Conservation (phyloP, 2,113 vertebrate genomes). For the Felis chaus region DNA sequence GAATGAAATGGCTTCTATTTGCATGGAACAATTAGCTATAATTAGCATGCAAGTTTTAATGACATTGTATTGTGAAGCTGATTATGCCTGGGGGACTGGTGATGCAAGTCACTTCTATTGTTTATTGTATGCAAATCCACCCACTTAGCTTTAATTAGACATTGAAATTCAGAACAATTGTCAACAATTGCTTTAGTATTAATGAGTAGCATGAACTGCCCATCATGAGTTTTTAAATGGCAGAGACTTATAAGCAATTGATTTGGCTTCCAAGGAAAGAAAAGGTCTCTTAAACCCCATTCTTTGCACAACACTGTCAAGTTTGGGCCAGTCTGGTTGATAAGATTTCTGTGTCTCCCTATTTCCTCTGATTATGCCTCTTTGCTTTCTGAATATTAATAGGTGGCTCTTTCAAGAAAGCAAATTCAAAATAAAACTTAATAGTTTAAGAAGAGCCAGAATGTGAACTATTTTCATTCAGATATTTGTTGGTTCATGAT, state of each 20-base stretch:
- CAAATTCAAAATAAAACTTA: conserved; percentile 15
- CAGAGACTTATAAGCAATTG: conserved; percentile 77
- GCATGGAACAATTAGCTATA: conserved; percentile 85
- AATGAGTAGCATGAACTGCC: conserved; percentile 81
- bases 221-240: conserved; percentile 78
- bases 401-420: not conserved
- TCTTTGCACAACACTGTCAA: conserved; percentile 18
- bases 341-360: not conserved
- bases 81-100: conserved; percentile 82
- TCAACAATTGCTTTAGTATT: conserved; percentile 83
- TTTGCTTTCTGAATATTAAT: conserved; percentile 9
- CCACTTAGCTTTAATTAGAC: conserved; percentile 88
- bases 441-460: conserved; percentile 24
- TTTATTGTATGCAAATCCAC: conserved; percentile 87
- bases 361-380: not conserved
- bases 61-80: conserved; percentile 83
- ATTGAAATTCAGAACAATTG: conserved; percentile 85
- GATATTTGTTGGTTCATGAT: not conserved
- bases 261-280: conserved; percentile 56
- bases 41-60: conserved; percentile 87
- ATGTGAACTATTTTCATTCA: not conserved
- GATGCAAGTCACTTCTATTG: conserved; percentile 81
- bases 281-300: not conserved
- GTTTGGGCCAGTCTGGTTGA: not conserved
- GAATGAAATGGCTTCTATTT: conserved; percentile 81